Percentiles rank a stretch among this genome's conserved stretches.
These are phyloP conservation scores for Crotalus horridus DNA, from an alignment of 2,113 vertebrate species.

Conservation along the genomic window DNA sequence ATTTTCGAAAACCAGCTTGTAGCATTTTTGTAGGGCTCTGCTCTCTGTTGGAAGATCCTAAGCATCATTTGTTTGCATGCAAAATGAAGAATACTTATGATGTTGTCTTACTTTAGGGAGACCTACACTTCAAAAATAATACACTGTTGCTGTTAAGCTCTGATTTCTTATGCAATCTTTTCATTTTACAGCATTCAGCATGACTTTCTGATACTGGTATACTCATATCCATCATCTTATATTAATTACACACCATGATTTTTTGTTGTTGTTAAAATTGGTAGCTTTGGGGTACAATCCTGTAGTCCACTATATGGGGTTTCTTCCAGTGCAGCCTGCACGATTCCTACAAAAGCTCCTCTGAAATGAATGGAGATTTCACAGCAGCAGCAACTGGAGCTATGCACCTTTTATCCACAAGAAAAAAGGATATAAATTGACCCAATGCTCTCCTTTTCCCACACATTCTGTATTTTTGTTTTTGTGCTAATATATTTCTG, in stretches of 20 bases:
- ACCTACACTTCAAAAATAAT: neutral
- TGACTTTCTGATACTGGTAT: constrained; percentile 44
- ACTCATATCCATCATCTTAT: constrained; percentile 59
- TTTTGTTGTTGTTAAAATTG: constrained; percentile 25
- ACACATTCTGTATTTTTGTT: constrained; percentile 48
- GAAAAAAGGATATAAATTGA: constrained; percentile 34
- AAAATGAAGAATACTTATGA: neutral
- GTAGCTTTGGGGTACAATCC: neutral
- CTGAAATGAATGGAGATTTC: constrained; percentile 1
- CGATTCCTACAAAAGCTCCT: neutral
- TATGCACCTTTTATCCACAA: constrained; percentile 40
- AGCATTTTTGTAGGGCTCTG: neutral
- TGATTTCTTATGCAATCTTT: constrained; percentile 32
- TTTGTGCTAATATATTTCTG: constrained; percentile 60
- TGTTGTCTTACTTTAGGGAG: neutral
- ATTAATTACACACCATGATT: constrained; percentile 42
- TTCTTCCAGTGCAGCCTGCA: neutral
- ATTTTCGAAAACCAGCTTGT: neutral
- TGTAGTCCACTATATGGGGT: neutral
- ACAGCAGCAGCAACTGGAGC: neutral
- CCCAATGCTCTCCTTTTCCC: constrained; percentile 48
- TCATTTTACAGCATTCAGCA: constrained; percentile 40
- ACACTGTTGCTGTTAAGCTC: constrained; percentile 23
- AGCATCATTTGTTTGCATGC: neutral
- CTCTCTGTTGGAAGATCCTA: neutral